phyloP scores from a whole-genome alignment of 2,888 invertebrate genomes.

The Drosophila planitibia region DNA sequence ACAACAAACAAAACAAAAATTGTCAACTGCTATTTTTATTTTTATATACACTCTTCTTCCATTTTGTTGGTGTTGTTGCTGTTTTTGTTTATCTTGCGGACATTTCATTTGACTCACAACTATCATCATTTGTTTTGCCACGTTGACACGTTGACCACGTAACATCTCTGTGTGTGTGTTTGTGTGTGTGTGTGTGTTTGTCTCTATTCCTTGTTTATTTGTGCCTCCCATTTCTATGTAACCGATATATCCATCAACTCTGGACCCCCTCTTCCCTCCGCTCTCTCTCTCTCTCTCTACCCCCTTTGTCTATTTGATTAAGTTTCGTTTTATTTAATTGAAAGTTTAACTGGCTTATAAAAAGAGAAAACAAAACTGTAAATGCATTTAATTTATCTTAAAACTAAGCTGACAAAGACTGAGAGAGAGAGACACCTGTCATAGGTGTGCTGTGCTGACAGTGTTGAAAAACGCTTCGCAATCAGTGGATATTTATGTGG shows the following conservation, averaged over 20 bases:
- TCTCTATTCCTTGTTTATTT: conserved; percentile 60
- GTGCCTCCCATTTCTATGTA: conserved; percentile 47
- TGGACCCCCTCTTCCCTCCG: neutral
- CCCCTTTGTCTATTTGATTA: conserved; percentile 62
- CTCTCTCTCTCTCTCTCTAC: neutral
- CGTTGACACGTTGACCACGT: conserved; percentile 71
- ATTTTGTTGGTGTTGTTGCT: conserved; percentile 8
- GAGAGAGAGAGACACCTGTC: neutral
- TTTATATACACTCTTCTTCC: conserved; percentile 24
- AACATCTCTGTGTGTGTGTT: conserved; percentile 16
- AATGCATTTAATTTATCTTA: conserved; percentile 50
- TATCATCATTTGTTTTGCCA: conserved; percentile 78
- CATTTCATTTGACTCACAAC: conserved; percentile 73
- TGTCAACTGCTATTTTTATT: conserved; percentile 58
- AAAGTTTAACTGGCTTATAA: conserved; percentile 55
- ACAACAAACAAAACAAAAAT: conserved; percentile 41
- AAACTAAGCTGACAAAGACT: conserved; percentile 2
- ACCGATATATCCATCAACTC: conserved; percentile 34
- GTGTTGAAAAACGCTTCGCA: conserved; percentile 10
- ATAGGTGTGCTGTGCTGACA: neutral
- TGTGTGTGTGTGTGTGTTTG: conserved; percentile 15
- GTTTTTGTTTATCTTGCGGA: conserved; percentile 51
- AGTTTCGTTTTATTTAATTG: conserved; percentile 72
- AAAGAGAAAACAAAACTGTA: conserved; percentile 6
- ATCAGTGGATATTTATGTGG: neutral